A percentile compares a stretch with the other conserved stretches of the same genome.
These are phyloP conservation scores for Acridotheres tristis DNA, from an alignment of 2,797 vertebrate species.

Conservation along the genomic window DNA sequence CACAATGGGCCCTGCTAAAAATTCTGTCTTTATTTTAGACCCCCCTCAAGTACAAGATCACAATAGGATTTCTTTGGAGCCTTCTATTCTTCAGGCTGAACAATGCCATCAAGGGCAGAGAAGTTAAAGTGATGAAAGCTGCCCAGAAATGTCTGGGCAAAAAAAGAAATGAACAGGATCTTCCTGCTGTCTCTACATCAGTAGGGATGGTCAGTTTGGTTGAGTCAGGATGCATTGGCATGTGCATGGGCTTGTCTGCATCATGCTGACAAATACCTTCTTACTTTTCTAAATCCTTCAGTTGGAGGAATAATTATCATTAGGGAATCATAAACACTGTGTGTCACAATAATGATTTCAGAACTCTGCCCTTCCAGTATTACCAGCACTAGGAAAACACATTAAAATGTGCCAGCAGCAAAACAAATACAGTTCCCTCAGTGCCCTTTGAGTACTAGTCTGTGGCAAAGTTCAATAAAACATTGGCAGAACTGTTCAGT, in stretches of 20 bases:
- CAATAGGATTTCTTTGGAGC: background rate
- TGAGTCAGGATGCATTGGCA: background rate
- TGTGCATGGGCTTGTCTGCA: background rate
- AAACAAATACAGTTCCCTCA: background rate
- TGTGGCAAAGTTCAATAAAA: constrained; percentile 20
- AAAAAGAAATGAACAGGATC: background rate
- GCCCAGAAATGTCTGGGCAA: background rate
- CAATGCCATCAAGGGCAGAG: background rate
- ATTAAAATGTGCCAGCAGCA: constrained; percentile 5
- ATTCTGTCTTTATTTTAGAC: background rate
- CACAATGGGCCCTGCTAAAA: background rate
- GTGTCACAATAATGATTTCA: background rate
- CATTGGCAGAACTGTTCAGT: background rate
- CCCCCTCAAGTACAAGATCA: background rate
- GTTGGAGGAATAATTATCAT: background rate
- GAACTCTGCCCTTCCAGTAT: background rate
- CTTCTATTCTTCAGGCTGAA: background rate
- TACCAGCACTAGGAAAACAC: background rate
- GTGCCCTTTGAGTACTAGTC: constrained; percentile 30
- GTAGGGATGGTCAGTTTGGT: background rate
- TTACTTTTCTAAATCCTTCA: background rate
- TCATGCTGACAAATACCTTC: background rate
- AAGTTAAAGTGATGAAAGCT: background rate
- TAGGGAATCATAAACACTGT: background rate
- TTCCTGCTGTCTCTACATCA: background rate